Evolutionary conservation across 2,797 vertebrate species (phyloP), one percentile per base, ranked within the genome.

Genomic region (Spinus pinus): DNA sequence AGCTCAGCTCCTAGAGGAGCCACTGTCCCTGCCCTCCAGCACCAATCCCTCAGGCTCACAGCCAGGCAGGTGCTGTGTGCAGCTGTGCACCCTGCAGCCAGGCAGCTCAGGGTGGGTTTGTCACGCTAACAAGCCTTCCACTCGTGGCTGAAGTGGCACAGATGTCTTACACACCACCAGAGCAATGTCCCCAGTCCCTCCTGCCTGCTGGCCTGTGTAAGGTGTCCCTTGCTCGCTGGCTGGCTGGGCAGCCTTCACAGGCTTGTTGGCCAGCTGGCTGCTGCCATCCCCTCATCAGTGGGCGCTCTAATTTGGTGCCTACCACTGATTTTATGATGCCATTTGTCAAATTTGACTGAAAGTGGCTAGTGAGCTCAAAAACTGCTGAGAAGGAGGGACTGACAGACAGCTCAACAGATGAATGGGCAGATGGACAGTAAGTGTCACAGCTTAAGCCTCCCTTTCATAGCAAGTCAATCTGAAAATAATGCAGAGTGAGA

Each of bases 291-390:
- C 31, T 86, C 51, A 24, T 70, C 44, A 10, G 49, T 47, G 20
- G 47, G 67, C 3, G 0, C 51, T 82, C 67, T 69, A 23, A 69
- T 90, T 89, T 77, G 56, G 49, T 91, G 60, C 41, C 49, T 30
- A 17, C 56, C 51, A 31, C 37, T 21, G 49, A 37, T 86, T 94
- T 94, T 86, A 72, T 44, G 57, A 81, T 88, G 69, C 17, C 44
- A 84, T 88, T 93, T 84, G 42, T 93, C 73, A 90, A 72, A 81
- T 86, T 47, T 88, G 81, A 90, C 92, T 93, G 88, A 14, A 95
- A 93, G 70, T 81, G 86, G 50, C 57, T 61, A 79, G 58, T 69
- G 35, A 39, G 35, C 47, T 96, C 39, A 69, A 75, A 83, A 92
- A 11, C 58, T 65, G 14, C 67, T 20, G 74, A 81, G 83, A 60